These are phyloP conservation scores for Anastatus disparis DNA, from an alignment of 1,140 invertebrate genomes.

Conservation along the genomic window DNA sequence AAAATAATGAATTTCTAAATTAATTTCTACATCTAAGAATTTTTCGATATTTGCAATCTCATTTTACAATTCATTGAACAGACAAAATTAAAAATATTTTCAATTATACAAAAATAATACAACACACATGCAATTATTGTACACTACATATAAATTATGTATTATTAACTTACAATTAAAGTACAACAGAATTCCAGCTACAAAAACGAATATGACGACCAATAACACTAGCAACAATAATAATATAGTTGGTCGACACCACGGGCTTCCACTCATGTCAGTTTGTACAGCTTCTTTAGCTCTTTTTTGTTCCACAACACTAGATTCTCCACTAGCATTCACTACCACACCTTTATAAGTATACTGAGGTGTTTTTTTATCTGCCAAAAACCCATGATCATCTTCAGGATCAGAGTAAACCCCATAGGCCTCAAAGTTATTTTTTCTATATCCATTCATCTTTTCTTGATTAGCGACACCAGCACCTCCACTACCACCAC, in stretches of 20 bases:
- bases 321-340: slow-evolving; percentile 66
- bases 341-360: slow-evolving; percentile 68
- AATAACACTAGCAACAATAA: slow-evolving; percentile 67
- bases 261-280: slow-evolving; percentile 57
- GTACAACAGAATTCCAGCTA: slow-evolving; percentile 70
- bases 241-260: slow-evolving; percentile 68
- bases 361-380: slow-evolving; percentile 62
- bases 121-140: not conserved
- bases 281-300: slow-evolving; percentile 54
- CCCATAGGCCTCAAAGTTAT: slow-evolving; percentile 67
- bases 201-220: slow-evolving; percentile 69
- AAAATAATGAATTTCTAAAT: too few species aligned
- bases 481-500: too few species aligned
- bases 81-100: not conserved
- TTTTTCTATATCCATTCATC: slow-evolving; percentile 64
- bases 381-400: slow-evolving; percentile 65
- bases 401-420: slow-evolving; percentile 69
- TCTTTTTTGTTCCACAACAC: slow-evolving; percentile 62
- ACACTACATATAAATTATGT: not conserved
- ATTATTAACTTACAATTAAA: slow-evolving; percentile 69
- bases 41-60: not conserved
- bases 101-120: not conserved
- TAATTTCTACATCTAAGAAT: too few species aligned
- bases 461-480: slow-evolving; percentile 49
- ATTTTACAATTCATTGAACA: too few species aligned